Base-by-base conservation (phyloP, 1,140 invertebrate genomes). In the Hyles vespertilio region DNA sequence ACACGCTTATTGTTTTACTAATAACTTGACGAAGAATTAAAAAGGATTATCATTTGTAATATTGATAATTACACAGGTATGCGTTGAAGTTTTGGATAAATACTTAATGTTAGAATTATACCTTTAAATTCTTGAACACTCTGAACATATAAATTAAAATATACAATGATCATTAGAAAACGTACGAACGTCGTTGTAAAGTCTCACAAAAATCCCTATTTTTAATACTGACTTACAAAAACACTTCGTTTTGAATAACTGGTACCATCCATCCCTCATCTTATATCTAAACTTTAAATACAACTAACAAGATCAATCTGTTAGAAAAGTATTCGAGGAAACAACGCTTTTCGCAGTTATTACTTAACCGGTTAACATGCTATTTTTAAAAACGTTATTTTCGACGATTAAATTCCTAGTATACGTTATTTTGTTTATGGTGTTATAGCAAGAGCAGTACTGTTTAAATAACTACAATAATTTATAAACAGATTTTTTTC, bases 101-200 rank as follows among this genome's bases (percentile, higher is more conserved):
- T 22, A 22, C 22, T 2, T 22, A 1, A 22, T 22, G 22, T 22
- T 22, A 22, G 22, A 22, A 22, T 22, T 22, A 22, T 22, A 22
- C 22, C 22, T 22, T 22, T 2, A 22, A 22, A 22, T 22, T 22
- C 22, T 48, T 22, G 46, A 40, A 40, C 36, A 40, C 8, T 40
- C 2, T 8, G 8, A 5, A 40, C 36, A 40, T 8, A 40, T 8
- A 40, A 5, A 40, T 40, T 40, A 40, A 40, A 40, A 40, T 40
- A 40, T 40, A 40, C 36, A 40, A 40, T 40, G 36, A 40, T 40
- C 36, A 47, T 57, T 55, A 74, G 77, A 87, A 82, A 84, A 73
- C 65, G 61, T 81, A 81, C 72, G 72, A 81, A 84, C 73, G 54
- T 87, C 82, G 81, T 87, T 87, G 84, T 87, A 86, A 85, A 87